Conservation (phyloP, 1,140 invertebrate species). For the Macrotrachela quadricornifera region DNA sequence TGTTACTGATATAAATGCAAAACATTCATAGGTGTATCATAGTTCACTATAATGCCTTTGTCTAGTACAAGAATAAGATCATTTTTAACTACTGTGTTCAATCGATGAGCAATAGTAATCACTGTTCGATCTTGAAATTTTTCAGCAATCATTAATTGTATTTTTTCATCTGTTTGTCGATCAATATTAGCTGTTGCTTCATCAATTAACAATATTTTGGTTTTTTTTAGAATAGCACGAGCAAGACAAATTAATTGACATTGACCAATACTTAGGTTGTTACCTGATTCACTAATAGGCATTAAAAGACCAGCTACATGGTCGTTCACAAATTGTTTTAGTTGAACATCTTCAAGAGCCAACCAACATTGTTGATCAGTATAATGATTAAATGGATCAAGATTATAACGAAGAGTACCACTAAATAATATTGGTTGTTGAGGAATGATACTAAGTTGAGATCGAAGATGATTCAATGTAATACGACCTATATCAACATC, state of each 20-base stretch:
- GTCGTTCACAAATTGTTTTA: not conserved
- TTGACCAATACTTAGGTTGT: constrained; percentile 4
- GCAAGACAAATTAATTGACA: constrained; percentile 38
- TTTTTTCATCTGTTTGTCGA: constrained; percentile 27
- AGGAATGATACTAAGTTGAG: not conserved
- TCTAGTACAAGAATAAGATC: too few relatives aligned
- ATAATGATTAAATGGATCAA: constrained; percentile 42
- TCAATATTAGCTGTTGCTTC: constrained; percentile 37
- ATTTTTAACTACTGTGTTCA: constrained; percentile 13
- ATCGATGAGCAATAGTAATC: constrained; percentile 32
- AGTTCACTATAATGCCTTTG: too few relatives aligned
- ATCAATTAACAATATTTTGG: constrained; percentile 11
- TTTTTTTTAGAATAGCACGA: too few relatives aligned
- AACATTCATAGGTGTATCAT: too few relatives aligned
- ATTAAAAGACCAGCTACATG: not conserved
- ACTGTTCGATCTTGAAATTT: constrained; percentile 30
- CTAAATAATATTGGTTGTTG: constrained; percentile 65
- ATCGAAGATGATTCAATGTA: constrained; percentile 15
- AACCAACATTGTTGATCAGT: constrained; percentile 45
- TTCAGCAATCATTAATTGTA: constrained; percentile 27
- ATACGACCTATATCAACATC: constrained; percentile 1
- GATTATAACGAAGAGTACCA: constrained; percentile 43
- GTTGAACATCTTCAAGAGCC: constrained; percentile 23
- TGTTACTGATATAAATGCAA: too few relatives aligned
- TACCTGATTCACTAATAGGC: not conserved